These are phyloP conservation scores for Nemoura dubitans DNA, from an alignment of 2,888 invertebrate genomes.

Conservation along the genomic window DNA sequence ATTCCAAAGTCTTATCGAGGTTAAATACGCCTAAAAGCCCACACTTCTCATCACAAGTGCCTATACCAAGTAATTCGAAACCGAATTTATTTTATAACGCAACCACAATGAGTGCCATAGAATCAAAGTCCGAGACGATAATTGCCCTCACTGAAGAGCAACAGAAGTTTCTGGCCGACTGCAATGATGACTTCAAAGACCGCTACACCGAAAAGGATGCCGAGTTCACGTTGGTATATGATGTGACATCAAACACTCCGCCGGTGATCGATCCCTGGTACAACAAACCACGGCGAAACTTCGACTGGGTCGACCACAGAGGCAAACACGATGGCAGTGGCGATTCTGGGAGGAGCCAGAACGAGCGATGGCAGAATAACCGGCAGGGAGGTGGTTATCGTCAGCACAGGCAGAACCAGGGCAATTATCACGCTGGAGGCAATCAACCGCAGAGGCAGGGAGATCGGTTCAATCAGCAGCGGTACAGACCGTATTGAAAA, in stretches of 20 bases:
- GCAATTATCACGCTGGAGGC: conserved; percentile 40
- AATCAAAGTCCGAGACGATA: neutral
- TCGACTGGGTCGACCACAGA: conserved; percentile 46
- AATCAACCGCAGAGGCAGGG: conserved; percentile 39
- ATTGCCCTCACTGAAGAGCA: conserved; percentile 57
- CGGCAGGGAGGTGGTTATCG: conserved; percentile 33
- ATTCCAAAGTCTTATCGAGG: conserved; percentile 63
- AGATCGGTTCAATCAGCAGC: conserved; percentile 36
- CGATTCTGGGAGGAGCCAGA: conserved; percentile 38
- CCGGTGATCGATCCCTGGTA: conserved; percentile 61
- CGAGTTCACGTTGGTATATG: conserved; percentile 59
- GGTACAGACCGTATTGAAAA: conserved; percentile 39
- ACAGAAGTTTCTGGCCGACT: conserved; percentile 59
- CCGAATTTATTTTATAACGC: neutral
- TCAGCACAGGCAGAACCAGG: conserved; percentile 31
- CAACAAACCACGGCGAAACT: conserved; percentile 49
- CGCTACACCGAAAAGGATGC: conserved; percentile 60
- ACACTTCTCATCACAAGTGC: neutral
- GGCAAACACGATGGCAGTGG: conserved; percentile 2
- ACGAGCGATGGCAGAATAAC: conserved; percentile 32
- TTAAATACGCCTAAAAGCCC: neutral
- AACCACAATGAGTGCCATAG: neutral
- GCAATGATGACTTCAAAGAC: conserved; percentile 59
- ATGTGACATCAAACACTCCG: conserved; percentile 57
- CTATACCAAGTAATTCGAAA: neutral